Evolutionary conservation across 2,797 vertebrate genomes (phyloP).

Genomic region (Telmatherina bonti): DNA sequence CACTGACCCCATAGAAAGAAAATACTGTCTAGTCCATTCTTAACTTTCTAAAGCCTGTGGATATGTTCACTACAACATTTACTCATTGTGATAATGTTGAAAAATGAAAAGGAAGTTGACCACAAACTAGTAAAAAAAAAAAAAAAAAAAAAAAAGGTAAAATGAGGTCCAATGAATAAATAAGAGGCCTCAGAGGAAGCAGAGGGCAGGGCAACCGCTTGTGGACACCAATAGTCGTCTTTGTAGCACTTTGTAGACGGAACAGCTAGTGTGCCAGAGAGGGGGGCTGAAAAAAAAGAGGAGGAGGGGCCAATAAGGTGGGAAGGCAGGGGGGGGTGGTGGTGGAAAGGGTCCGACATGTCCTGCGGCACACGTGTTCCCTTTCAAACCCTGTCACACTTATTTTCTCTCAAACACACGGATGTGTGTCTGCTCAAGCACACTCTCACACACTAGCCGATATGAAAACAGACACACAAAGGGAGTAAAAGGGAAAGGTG

Average conservation of each 20-base stretch:
- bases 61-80: not conserved
- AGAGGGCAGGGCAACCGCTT: constrained; percentile 25
- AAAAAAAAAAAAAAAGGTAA: constrained; percentile 35
- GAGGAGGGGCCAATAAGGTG: constrained; percentile 53
- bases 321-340: constrained; percentile 37
- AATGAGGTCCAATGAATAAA: constrained; percentile 14
- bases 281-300: constrained; percentile 20
- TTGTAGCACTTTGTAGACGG: constrained; percentile 52
- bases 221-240: constrained; percentile 42
- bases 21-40: constrained; percentile 6
- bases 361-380: constrained; percentile 77
- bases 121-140: constrained; percentile 16
- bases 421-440: constrained; percentile 39
- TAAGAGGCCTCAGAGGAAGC: constrained; percentile 18
- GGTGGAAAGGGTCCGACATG: constrained; percentile 52
- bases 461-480: constrained; percentile 57
- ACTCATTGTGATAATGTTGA: not conserved
- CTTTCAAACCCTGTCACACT: constrained; percentile 76
- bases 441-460: constrained; percentile 17
- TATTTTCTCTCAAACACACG: constrained; percentile 60
- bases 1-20: constrained; percentile 17
- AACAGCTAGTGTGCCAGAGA: constrained; percentile 21
- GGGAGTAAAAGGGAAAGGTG: constrained; percentile 55
- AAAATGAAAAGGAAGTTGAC: not conserved
- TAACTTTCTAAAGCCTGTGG: constrained; percentile 5